These are phyloP conservation scores for Taphrorychus bicolor DNA, from an alignment of 2,888 invertebrate genomes.

Conservation along the genomic window DNA sequence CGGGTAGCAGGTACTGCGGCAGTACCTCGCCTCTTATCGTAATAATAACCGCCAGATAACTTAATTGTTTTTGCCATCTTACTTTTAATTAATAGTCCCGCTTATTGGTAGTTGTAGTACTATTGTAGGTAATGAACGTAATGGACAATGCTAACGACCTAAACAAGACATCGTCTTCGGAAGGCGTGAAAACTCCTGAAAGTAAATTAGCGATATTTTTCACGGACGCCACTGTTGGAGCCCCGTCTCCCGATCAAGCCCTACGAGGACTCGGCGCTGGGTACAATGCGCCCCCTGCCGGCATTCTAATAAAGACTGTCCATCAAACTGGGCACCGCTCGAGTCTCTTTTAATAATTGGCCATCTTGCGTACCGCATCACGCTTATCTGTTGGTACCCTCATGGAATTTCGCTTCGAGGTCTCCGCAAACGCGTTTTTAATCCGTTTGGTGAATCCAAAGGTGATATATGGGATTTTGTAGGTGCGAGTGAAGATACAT, in stretches of 20 bases:
- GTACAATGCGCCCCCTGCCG: conserved; percentile 36
- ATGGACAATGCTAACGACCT: background rate
- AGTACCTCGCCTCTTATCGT: background rate
- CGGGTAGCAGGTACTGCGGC: background rate
- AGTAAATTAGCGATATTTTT: background rate
- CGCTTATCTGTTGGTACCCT: conserved; percentile 18
- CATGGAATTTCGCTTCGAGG: conserved; percentile 20
- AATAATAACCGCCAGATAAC: conserved; percentile 1
- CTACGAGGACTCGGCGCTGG: conserved; percentile 33
- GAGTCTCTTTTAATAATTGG: conserved; percentile 40
- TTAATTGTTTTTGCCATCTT: conserved; percentile 1
- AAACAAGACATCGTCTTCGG: background rate
- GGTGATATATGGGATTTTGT: background rate
- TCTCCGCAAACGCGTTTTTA: background rate
- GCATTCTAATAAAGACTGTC: conserved; percentile 42
- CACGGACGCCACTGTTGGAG: background rate
- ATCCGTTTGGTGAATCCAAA: too few relatives aligned
- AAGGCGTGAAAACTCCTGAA: background rate
- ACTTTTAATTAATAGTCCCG: background rate
- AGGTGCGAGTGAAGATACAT: background rate
- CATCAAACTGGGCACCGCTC: conserved; percentile 40
- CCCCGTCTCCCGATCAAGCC: conserved; percentile 31
- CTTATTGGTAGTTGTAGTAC: background rate
- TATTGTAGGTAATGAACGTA: background rate
- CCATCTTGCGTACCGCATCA: conserved; percentile 34